Base-by-base conservation (phyloP, 2,888 invertebrate species). In the Dusona sp. region DNA sequence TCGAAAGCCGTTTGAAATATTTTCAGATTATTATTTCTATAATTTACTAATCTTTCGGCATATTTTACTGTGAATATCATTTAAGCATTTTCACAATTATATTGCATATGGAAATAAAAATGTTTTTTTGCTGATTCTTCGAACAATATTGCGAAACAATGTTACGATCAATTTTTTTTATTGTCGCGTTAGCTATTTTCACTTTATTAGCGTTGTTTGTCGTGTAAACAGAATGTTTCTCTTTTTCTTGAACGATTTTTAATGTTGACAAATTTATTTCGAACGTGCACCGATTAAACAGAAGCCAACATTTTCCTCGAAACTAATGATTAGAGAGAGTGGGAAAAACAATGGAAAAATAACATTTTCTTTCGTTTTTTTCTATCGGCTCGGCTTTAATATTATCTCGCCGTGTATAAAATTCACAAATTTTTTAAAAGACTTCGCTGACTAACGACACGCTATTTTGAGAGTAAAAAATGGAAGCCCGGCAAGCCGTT, bases 1-100 rank as follows among this genome's bases (percentile, higher is more conserved):
- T 74, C 38, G 73, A 57, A 54, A 74, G 22, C 13, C 25, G 57
- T 57, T 74, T 25, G 22, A 38, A 3, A 68, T n/a, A 68, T 68
- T 42, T 38, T 64, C 33, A 33, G 16, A 36, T 36, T 36, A 36
- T 36, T 36, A 36, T 65, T 67, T 67, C 38, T 38, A 67, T 42
- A 38, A 22, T 22, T 22, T 67, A 22, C 38, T 42, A 22, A 22
- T 67, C 22, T 67, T 13, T 57, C 9, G 3, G 25, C 25, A 57
- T 57, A 57, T 25, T 57, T 25, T 16, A 25, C 2, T 25, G 25
- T 11, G 25, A 57, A 57, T 57, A 57, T 57, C 25, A 3, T 22
- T 57, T 13, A 13, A 57, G 25, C 25, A 57, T 57, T 13, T 22
- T 0, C 25, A 13, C 57, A 29, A 57, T 57, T 11, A 11, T 25